Evolutionary conservation across 2,113 vertebrate genomes (phyloP).

Genomic region (Dunckerocampus dactyliophorus): DNA sequence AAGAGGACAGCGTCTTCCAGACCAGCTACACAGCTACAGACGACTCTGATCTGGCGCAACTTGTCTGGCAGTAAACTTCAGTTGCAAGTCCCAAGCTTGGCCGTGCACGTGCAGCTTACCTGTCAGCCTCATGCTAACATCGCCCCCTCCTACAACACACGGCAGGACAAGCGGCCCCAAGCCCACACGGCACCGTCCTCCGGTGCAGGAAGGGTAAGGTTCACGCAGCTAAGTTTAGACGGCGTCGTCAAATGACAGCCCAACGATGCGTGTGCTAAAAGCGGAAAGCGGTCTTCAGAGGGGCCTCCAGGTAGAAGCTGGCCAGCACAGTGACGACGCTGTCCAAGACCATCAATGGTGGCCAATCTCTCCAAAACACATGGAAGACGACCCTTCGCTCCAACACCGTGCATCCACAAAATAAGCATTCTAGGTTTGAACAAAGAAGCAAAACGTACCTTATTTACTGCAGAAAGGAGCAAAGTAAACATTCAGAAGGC

Average conservation of each 20-base stretch:
- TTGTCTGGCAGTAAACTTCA: too few species aligned
- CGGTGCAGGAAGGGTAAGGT: constrained; percentile 33
- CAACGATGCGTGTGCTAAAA: constrained; percentile 68
- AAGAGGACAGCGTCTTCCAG: too few species aligned
- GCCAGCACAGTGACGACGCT: too few species aligned
- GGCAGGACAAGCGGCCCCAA: constrained; percentile 18
- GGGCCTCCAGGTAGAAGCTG: constrained; percentile 37
- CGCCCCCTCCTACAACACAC: constrained; percentile 13
- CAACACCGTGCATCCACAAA: too few species aligned
- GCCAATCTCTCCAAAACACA: too few species aligned
- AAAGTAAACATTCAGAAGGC: neutral
- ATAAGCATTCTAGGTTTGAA: neutral
- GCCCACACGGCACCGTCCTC: constrained; percentile 6
- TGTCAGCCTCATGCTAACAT: constrained; percentile 65
- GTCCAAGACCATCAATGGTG: too few species aligned
- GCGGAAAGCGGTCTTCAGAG: constrained; percentile 54
- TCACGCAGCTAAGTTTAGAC: constrained; percentile 74
- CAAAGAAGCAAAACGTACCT: constrained; percentile 28
- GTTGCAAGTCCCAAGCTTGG: too few species aligned
- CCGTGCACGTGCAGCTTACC: constrained; percentile 52
- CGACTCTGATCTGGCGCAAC: too few species aligned
- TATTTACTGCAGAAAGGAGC: neutral
- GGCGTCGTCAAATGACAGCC: constrained; percentile 73
- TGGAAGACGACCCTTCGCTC: too few species aligned
- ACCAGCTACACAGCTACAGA: too few species aligned